Conservation (phyloP, 2,888 invertebrate genomes). For the Brachycybe producta region DNA sequence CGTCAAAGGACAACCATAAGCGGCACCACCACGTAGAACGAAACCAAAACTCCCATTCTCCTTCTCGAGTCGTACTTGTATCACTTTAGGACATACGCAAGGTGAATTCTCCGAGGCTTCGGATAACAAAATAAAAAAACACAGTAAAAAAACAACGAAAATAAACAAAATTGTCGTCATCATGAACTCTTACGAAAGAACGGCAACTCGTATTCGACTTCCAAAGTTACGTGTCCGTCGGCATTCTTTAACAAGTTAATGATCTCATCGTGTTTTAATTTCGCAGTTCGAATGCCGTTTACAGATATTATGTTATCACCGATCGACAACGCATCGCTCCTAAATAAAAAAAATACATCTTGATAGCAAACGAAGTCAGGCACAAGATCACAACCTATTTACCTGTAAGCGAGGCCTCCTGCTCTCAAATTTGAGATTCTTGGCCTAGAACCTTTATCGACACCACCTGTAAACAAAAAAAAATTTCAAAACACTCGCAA, state of each 20-base stretch:
- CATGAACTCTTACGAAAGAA: constrained; percentile 51
- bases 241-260: constrained; percentile 58
- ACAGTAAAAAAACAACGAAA: not conserved
- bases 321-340: constrained; percentile 61
- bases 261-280: constrained; percentile 64
- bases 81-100: constrained; percentile 24
- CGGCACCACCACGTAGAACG: constrained; percentile 67
- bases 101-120: constrained; percentile 18
- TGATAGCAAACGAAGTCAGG: too few species aligned
- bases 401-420: constrained; percentile 52
- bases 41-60: constrained; percentile 75
- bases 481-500: not conserved
- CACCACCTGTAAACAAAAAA: constrained; percentile 40
- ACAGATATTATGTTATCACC: constrained; percentile 69
- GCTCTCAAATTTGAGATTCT: constrained; percentile 54
- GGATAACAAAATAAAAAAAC: not conserved
- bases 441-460: constrained; percentile 52
- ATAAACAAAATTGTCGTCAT: not conserved
- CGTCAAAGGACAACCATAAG: constrained; percentile 57
- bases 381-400: constrained; percentile 19
- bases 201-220: constrained; percentile 71
- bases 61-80: constrained; percentile 61
- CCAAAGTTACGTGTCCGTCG: constrained; percentile 58
- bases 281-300: constrained; percentile 62
- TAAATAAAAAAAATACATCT: constrained; percentile 24